Evolutionary conservation across 2,113 vertebrate genomes (phyloP), one percentile per base, ranked within the genome.

Genomic region (Crotophaga sulcirostris): DNA sequence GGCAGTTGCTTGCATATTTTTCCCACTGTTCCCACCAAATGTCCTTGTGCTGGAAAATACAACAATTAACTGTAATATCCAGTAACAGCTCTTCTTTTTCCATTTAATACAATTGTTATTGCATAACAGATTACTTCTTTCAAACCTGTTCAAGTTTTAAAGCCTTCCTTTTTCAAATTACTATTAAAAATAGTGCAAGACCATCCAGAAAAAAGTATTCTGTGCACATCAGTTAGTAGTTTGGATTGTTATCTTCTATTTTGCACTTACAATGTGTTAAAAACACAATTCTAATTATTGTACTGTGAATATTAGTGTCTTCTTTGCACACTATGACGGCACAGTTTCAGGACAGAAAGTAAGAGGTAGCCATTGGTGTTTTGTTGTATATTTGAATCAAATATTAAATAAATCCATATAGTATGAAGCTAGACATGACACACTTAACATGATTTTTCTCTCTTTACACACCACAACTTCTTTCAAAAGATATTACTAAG

Each of bases 31-130:
- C 92, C 92, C 94, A 93, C 79, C 72, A 96, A 96, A 88, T n/a
- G 90, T 87, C 63, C 45, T 91, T 77, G 45, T 84, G 47, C 78
- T 91, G 89, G 91, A 95, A 97, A 92, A 92, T 16, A 84, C 75
- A 96, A 86, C 72, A 94, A 86, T 95, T 91, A 94, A 91, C 51
- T 86, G 68, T 70, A 93, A 68, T 75, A 94, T 95, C 73, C 93
- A 96, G 83, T 56, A 96, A 92, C 88, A 93, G 88, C 88, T 88
- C 82, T 31, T 81, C 52, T 81, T 83, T 28, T 80, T 95, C 75
- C 92, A 33, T 59, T 74, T 28, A 75, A 42, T 52, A 56, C 63
- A 74, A 93, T 81, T 77, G 26, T 55, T 94, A 60, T 20, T 90
- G 72, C 63, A 13, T 45, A 80, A 69, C 38, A 47, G 17, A 91